Percentiles rank a stretch among this genome's conserved stretches.
Evolutionary conservation across 2,888 invertebrate species (phyloP).

Genomic region (Meganola albula): DNA sequence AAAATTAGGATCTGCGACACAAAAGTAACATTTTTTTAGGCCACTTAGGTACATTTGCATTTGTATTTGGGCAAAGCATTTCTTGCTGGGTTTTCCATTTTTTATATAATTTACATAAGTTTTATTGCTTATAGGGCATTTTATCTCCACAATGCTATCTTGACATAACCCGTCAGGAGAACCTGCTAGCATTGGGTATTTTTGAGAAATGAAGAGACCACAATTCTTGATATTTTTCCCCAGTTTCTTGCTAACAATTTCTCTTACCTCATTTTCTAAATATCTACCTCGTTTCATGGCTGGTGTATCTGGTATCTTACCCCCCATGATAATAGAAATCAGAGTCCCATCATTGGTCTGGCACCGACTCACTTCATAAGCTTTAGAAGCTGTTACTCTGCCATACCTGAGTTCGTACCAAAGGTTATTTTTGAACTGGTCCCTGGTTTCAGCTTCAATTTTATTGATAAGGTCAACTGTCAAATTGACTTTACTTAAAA

Average conservation of each 20-base stretch:
- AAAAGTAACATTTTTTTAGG: no score
- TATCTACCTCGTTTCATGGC: not conserved
- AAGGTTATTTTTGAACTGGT: not conserved
- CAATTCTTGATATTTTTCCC: not conserved
- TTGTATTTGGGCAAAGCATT: no score
- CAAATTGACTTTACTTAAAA: not conserved
- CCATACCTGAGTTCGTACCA: not conserved
- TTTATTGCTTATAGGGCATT: no score
- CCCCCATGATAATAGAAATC: not conserved
- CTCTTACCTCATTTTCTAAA: no score
- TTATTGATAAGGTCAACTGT: not conserved
- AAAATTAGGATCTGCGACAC: not conserved
- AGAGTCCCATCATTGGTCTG: not conserved
- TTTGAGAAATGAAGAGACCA: no score
- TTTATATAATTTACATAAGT: no score
- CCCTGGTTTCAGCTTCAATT: not conserved
- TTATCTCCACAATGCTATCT: no score
- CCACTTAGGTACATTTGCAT: no score
- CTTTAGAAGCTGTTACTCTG: not conserved
- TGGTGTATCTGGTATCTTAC: not conserved
- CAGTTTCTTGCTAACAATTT: not conserved
- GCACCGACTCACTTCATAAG: not conserved
- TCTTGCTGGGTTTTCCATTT: no score
- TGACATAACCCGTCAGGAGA: no score
- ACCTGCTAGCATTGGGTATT: no score